Base-by-base conservation (phyloP, 2,888 invertebrate species). In the Automeris io region DNA sequence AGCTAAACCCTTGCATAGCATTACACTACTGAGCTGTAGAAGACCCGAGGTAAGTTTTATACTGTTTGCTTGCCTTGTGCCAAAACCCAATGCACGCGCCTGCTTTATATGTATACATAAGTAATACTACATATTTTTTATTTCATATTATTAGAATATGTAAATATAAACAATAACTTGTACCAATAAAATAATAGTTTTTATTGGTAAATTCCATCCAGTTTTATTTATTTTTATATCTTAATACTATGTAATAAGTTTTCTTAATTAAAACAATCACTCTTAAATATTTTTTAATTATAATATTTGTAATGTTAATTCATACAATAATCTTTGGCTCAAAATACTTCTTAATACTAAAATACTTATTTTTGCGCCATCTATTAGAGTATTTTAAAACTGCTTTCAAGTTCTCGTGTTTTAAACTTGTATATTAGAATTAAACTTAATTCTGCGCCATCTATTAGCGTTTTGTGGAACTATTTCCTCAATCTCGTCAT, bases 401-500 rank as follows among this genome's bases (percentile, higher is more conserved):
- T 61, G 46, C 12, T 24, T 12, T 13, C 18, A 1, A 1, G 1
- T 5, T 2, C 26, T 42, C 49, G 70, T 83, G n/a, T n/a, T n/a
- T n/a, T n/a, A n/a, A n/a, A n/a, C n/a, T n/a, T n/a, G n/a, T n/a
- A n/a, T n/a, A n/a, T n/a, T n/a, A n/a, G n/a, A 33, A 24, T 40
- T 21, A 23, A 18, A 34, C 7, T 24, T 23, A 25, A 9, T 43
- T 33, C 29, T 57, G 39, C 54, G 67, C 65, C 64, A 69, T 62
- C 70, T 72, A 53, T 40, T 26, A 29, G 2, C 8, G 23, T 2
- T 6, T 5, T 8, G 11, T 21, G 18, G 33, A 46, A 65, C 49
- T 61, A 47, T n/a, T 24, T 12, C 13, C 18, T 1, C 1, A 1
- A 8, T 2, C 26, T 42, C 49, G 70, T 83, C 81, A 86, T 83